Evolutionary conservation across 2,888 invertebrate genomes (phyloP).

Genomic region (Pachydiplax longipennis): DNA sequence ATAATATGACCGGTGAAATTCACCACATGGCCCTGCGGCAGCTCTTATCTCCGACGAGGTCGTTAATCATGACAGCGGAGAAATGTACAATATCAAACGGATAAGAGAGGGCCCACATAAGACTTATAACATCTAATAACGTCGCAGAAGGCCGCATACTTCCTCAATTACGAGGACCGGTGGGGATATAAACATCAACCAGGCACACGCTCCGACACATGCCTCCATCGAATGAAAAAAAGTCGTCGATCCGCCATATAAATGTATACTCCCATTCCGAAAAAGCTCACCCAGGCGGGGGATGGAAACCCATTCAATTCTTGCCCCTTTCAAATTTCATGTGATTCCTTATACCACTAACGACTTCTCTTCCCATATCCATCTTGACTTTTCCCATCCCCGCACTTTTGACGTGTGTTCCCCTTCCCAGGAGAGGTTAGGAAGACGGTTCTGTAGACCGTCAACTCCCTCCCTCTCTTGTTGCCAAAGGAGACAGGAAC

Average conservation of each 20-base stretch:
- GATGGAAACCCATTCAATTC: not conserved
- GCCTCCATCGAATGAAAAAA: not conserved
- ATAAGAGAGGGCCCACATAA: not conserved
- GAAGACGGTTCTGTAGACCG: not conserved
- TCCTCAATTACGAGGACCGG: not conserved
- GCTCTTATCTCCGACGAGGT: not conserved
- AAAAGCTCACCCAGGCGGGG: not conserved
- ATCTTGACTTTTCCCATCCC: slow-evolving; percentile 3
- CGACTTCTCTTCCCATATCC: slow-evolving; percentile 8
- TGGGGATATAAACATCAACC: not conserved
- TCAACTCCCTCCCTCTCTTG: not conserved
- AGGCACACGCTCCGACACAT: not conserved
- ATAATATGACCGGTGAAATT: not conserved
- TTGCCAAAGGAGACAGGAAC: slow-evolving; percentile 34
- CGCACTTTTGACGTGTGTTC: not conserved
- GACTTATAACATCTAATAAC: not conserved
- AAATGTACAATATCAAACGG: not conserved
- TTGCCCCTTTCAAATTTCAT: slow-evolving; percentile 32
- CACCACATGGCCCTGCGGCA: not conserved
- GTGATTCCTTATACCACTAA: slow-evolving; percentile 19
- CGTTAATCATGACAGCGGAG: not conserved
- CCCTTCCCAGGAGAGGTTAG: not conserved
- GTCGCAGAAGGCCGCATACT: not conserved
- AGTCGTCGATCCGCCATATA: not conserved
- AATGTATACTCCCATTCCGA: not conserved